Evolutionary conservation across 2,797 vertebrate genomes (phyloP), one percentile per base, ranked within the genome.

Genomic region (Esox lucius): DNA sequence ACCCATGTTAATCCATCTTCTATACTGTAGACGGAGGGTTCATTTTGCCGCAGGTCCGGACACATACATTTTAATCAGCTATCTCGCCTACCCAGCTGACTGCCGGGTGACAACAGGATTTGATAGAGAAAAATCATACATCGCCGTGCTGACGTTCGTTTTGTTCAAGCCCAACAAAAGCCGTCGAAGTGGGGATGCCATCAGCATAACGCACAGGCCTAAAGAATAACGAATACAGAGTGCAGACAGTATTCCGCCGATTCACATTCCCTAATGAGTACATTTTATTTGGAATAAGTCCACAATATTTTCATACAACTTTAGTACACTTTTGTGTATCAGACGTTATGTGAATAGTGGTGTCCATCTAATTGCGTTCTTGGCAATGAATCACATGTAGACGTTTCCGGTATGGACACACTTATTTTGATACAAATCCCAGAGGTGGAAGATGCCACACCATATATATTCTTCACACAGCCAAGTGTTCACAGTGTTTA

Each of bases 41-140:
- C 49, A 71, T 67, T 76, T 73, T 75, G 49, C 67, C 15, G 12
- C 66, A 42, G 71, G 56, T 76, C 69, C 53, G 68, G 72, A 46
- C 68, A 80, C 61, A 82, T 77, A 77, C 74, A 80, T 84, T 72
- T 79, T 70, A 77, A 78, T 79, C 78, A 78, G 72, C 56, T 74
- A n/a, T 68, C 68, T 75, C 69, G 64, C 51, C 74, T 64, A 48
- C 59, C 67, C 26, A 13, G 66, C 53, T 56, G 67, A 69, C 67
- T 68, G 48, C 53, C n/a, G 33, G 59, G 22, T 74, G 75, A 81
- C 80, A 78, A 66, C 71, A 71, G 66, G 28, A 67, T 73, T 76
- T 81, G 75, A 80, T 78, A 71, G 70, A 73, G 67, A 75, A 73
- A 81, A 66, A 78, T 72, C 66, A 79, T 73, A 72, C 68, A 46